Conservation (phyloP, 2,888 invertebrate species). For the Mythimna lalbum region DNA sequence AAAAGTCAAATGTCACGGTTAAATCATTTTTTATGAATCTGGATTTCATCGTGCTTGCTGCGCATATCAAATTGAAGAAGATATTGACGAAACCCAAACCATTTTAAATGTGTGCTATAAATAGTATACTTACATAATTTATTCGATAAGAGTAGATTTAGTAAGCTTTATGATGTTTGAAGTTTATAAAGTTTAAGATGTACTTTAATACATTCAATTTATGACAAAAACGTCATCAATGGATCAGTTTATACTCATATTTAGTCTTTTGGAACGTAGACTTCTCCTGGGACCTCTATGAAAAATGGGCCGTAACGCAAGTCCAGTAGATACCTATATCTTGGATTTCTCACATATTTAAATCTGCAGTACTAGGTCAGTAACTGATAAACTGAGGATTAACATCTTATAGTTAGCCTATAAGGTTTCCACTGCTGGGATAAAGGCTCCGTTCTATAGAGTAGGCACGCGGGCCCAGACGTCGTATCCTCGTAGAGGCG, state of each 20-base stretch:
- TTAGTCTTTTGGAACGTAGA: not conserved
- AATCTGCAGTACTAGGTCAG: too few species aligned
- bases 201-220: not conserved
- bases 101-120: not conserved
- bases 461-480: too few species aligned
- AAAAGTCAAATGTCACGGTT: not conserved
- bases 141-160: not conserved
- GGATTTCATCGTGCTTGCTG: not conserved
- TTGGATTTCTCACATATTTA: too few species aligned
- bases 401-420: too few species aligned
- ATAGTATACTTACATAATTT: not conserved
- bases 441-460: too few species aligned
- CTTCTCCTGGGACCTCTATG: too few species aligned
- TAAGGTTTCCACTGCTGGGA: too few species aligned
- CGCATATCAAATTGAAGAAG: not conserved
- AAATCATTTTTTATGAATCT: not conserved
- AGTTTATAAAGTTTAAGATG: not conserved
- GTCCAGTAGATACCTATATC: too few species aligned
- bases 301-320: too few species aligned
- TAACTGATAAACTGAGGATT: too few species aligned
- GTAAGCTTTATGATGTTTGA: not conserved
- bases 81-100: not conserved
- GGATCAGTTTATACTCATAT: not conserved
- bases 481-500: too few species aligned
- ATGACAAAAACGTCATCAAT: not conserved